phyloP scores from a whole-genome alignment of 2,113 vertebrate species.

The Isichthys henryi region DNA sequence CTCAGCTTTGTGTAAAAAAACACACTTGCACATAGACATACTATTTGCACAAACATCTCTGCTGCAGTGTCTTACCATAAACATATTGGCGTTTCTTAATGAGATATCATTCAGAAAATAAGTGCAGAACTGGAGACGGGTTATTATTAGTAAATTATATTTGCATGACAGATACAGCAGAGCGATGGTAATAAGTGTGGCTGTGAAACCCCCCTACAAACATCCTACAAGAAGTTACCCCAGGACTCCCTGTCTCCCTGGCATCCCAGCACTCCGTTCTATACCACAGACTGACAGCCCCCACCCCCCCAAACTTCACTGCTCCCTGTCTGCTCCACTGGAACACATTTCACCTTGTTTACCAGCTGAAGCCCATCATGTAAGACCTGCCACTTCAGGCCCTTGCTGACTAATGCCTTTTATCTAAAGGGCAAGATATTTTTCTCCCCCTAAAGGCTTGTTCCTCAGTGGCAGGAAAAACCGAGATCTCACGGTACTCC shows the following conservation, averaged over 20 bases:
- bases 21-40: not conserved
- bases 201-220: not conserved
- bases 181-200: not conserved
- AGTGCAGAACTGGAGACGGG: not conserved
- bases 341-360: conserved; percentile 25
- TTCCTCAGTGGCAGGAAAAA: conserved; percentile 26
- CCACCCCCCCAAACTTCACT: not conserved
- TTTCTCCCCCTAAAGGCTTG: not conserved
- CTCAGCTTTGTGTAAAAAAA: not conserved
- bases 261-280: not conserved
- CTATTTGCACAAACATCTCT: not conserved
- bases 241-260: not conserved
- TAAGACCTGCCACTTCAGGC: conserved; percentile 30
- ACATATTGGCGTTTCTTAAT: not conserved
- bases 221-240: not conserved
- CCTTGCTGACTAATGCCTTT: conserved; percentile 35
- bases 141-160: not conserved
- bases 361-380: conserved; percentile 26
- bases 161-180: not conserved
- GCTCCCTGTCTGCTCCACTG: not conserved
- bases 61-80: not conserved
- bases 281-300: not conserved
- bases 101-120: not conserved
- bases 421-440: conserved; percentile 33
- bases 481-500: conserved; percentile 14